Conservation (phyloP, 2,113 vertebrate genomes). For the Cyprinodon variegatus region DNA sequence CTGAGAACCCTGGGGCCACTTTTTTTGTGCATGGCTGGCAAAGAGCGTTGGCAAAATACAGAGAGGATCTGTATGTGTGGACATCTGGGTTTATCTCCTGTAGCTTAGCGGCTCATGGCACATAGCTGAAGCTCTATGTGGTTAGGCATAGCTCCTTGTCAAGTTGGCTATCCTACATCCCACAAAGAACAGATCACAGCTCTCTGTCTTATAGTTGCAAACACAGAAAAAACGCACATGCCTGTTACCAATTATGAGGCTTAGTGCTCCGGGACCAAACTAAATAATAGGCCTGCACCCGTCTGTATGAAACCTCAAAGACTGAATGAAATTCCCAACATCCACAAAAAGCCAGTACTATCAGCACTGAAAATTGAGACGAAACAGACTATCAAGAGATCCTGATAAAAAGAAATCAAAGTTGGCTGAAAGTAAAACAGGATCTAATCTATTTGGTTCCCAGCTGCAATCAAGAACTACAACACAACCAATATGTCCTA, state of each 20-base stretch:
- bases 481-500: neutral
- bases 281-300: constrained; percentile 72
- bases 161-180: constrained; percentile 56
- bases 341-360: constrained; percentile 67
- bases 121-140: constrained; percentile 55
- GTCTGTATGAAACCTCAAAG: constrained; percentile 73
- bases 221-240: constrained; percentile 33
- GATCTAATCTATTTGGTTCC: neutral
- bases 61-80: constrained; percentile 15
- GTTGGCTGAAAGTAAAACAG: constrained; percentile 14
- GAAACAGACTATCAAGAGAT: constrained; percentile 26
- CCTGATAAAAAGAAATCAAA: constrained; percentile 34
- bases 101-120: constrained; percentile 56
- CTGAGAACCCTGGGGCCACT: constrained; percentile 48
- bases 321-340: constrained; percentile 69
- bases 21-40: constrained; percentile 48
- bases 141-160: constrained; percentile 62
- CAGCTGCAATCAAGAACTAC: neutral
- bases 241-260: constrained; percentile 79
- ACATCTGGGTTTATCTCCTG: constrained; percentile 40
- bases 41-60: constrained; percentile 44
- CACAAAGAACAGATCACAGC: constrained; percentile 50
- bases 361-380: constrained; percentile 60
- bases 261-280: constrained; percentile 66
- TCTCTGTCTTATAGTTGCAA: constrained; percentile 16